Evolutionary conservation across 1,140 invertebrate species (phyloP).

Genomic region (Ephestia elutella): DNA sequence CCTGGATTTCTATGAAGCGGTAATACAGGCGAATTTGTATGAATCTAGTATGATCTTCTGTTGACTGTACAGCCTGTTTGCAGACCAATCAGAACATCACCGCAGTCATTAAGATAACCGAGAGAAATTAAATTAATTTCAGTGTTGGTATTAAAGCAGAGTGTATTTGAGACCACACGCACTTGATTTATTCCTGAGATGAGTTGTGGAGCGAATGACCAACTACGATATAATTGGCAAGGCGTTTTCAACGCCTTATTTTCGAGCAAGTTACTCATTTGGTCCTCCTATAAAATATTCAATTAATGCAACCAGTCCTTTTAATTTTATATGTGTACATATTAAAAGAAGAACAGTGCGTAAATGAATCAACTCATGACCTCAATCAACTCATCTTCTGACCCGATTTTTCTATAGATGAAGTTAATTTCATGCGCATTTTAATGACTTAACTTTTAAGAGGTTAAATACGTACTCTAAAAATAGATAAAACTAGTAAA

Average conservation of each 20-base stretch:
- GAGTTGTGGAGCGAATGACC: neutral
- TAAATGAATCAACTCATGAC: too few species aligned
- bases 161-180: neutral
- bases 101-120: neutral
- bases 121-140: neutral
- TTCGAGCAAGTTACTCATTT: too few species aligned
- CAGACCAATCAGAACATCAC: neutral
- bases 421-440: too few species aligned
- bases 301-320: neutral
- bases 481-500: too few species aligned
- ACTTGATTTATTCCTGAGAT: neutral
- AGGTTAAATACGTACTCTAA: too few species aligned
- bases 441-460: too few species aligned
- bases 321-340: too few species aligned
- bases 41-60: too few species aligned
- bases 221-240: neutral
- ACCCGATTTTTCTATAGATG: too few species aligned
- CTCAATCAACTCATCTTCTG: too few species aligned
- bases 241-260: neutral
- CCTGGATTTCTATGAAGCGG: neutral
- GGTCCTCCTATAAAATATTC: neutral
- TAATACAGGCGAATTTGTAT: too few species aligned
- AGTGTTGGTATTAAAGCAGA: neutral
- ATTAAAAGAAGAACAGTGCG: too few species aligned
- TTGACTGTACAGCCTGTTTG: neutral